phyloP scores from a whole-genome alignment of 2,797 vertebrate species.

The Gallinago solitaria region DNA sequence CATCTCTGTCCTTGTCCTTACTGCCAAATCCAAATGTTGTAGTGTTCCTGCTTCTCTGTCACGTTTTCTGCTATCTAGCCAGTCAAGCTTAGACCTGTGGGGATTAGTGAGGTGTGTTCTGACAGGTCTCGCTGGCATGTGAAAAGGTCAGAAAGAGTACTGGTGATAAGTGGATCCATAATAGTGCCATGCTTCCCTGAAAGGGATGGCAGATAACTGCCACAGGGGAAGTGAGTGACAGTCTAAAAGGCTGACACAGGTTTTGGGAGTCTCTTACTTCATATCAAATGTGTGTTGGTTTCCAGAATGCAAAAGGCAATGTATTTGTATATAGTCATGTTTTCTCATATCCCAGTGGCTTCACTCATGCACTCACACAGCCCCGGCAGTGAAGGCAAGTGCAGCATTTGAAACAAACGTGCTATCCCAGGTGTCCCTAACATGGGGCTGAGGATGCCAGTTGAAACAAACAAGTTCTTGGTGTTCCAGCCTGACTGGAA shows the following conservation, averaged over 20 bases:
- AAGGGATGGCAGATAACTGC: background rate
- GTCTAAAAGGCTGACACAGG: background rate
- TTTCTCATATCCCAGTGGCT: background rate
- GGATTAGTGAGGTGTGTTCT: background rate
- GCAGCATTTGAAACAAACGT: background rate
- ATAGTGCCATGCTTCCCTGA: background rate
- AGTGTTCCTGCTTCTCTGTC: background rate
- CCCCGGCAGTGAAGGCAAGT: background rate
- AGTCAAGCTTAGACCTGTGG: background rate
- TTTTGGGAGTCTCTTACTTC: background rate
- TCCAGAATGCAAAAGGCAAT: background rate
- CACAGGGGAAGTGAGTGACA: background rate
- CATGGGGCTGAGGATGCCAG: accelerated
- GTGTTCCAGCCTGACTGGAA: background rate
- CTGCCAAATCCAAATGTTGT: background rate
- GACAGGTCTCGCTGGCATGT: background rate
- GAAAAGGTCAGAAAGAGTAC: background rate
- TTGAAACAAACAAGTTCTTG: background rate
- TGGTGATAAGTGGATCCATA: background rate
- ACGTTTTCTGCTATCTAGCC: background rate
- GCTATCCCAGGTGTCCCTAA: background rate
- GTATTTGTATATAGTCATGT: background rate
- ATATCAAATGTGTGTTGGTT: background rate
- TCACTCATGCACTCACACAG: background rate
- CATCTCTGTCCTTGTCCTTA: background rate